Percentiles rank a stretch among this genome's conserved stretches.
Evolutionary conservation across 2,113 vertebrate species (phyloP).

Genomic region (Caloenas nicobarica): DNA sequence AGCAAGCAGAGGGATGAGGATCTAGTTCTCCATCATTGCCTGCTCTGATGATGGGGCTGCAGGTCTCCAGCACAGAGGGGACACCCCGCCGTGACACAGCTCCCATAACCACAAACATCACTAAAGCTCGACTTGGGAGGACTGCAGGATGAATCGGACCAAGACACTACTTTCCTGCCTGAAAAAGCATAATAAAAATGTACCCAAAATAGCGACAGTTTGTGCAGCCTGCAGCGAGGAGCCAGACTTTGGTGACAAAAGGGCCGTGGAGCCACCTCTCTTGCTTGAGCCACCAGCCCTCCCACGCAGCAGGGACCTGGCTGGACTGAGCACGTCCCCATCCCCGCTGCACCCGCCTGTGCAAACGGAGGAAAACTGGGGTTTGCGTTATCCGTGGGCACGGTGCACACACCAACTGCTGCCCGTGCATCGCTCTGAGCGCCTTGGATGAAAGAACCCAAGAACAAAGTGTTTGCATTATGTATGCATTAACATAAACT

Average conservation of each 20-base stretch:
- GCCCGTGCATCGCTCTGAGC: not conserved
- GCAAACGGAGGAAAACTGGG: not conserved
- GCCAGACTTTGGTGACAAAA: not conserved
- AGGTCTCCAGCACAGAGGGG: not conserved
- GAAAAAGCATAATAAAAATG: not conserved
- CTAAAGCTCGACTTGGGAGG: not conserved
- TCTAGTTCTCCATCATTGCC: not conserved
- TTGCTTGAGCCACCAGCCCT: too few species aligned
- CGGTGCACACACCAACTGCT: not conserved
- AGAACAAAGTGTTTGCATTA: not conserved
- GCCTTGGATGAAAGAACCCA: not conserved
- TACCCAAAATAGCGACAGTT: not conserved
- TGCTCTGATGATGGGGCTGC: fast-evolving
- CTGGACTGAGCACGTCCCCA: fast-evolving
- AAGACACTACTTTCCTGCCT: not conserved
- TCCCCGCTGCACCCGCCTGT: fast-evolving
- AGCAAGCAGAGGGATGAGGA: too few species aligned
- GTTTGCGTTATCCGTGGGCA: not conserved
- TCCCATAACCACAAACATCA: not conserved
- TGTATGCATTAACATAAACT: too few species aligned
- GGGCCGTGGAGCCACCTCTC: not conserved
- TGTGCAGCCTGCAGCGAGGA: not conserved
- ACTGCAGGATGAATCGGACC: not conserved
- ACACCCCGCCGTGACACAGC: fast-evolving
- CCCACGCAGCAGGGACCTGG: too few species aligned